These are phyloP conservation scores for Collichthys lucidus DNA, from an alignment of 2,113 vertebrate genomes.

Conservation along the genomic window DNA sequence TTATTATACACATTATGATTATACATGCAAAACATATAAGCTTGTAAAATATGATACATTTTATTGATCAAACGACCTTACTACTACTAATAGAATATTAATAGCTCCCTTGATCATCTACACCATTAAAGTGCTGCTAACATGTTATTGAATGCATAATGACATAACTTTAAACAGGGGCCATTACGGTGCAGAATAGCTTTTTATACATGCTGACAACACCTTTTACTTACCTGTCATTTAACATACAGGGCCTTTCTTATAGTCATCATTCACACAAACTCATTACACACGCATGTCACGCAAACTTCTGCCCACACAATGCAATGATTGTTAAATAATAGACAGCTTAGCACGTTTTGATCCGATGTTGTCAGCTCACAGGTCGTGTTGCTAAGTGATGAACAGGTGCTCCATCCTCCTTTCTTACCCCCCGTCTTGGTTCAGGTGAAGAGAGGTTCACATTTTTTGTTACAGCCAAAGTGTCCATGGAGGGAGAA, in stretches of 20 bases:
- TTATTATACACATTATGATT: not conserved
- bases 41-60: not conserved
- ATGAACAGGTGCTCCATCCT: slow-evolving; percentile 50
- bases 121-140: not conserved
- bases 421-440: slow-evolving; percentile 6
- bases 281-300: not conserved
- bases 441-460: slow-evolving; percentile 34
- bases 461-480: slow-evolving; percentile 7
- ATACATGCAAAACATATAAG: not conserved
- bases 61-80: not conserved
- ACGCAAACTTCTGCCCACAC: slow-evolving; percentile 16
- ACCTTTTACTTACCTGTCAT: not conserved
- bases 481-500: slow-evolving; percentile 61
- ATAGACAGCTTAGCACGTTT: slow-evolving; percentile 53
- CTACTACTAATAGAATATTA: not conserved
- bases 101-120: not conserved
- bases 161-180: not conserved
- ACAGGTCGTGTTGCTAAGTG: slow-evolving; percentile 71
- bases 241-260: not conserved
- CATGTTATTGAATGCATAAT: not conserved
- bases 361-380: slow-evolving; percentile 65
- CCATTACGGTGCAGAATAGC: not conserved
- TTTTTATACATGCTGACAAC: not conserved
- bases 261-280: slow-evolving; percentile 11
- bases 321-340: slow-evolving; percentile 57